Conservation (phyloP, 2,113 vertebrate genomes). For the zebrafish (Danio rerio) region DNA sequence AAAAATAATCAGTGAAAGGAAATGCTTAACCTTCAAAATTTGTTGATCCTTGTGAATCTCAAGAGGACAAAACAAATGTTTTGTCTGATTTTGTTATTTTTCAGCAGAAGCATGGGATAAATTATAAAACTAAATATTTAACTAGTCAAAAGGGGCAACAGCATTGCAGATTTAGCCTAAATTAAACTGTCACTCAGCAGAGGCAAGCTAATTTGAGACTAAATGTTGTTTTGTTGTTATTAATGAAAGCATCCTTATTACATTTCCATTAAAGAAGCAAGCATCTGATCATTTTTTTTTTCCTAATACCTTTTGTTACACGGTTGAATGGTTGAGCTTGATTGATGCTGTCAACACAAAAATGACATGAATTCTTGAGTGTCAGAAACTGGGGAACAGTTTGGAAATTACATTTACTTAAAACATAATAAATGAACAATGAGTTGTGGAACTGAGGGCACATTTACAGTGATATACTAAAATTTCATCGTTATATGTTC, state of each 20-base stretch:
- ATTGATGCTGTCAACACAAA: slow-evolving; percentile 11
- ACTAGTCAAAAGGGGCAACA: neutral
- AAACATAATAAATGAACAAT: too few species aligned
- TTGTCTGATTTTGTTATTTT: neutral
- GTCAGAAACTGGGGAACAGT: neutral
- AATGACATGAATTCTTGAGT: neutral
- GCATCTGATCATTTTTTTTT: neutral
- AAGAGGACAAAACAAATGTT: neutral
- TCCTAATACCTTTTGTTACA: neutral
- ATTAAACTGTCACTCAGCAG: neutral
- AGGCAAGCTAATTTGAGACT: neutral
- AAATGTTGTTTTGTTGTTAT: neutral
- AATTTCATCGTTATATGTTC: too few species aligned
- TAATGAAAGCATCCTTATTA: neutral
- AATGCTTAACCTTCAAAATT: neutral
- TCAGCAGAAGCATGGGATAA: neutral
- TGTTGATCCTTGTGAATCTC: neutral
- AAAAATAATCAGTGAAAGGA: slow-evolving; percentile 2
- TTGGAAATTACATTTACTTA: neutral
- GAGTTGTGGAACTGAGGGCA: too few species aligned
- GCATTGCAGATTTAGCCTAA: neutral
- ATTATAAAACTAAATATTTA: neutral
- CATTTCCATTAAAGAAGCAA: neutral
- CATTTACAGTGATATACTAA: too few species aligned
- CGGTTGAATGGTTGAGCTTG: slow-evolving; percentile 13